Percentiles rank a stretch among this genome's conserved stretches.
phyloP scores from a whole-genome alignment of 2,113 vertebrate species.

The Parus major region DNA sequence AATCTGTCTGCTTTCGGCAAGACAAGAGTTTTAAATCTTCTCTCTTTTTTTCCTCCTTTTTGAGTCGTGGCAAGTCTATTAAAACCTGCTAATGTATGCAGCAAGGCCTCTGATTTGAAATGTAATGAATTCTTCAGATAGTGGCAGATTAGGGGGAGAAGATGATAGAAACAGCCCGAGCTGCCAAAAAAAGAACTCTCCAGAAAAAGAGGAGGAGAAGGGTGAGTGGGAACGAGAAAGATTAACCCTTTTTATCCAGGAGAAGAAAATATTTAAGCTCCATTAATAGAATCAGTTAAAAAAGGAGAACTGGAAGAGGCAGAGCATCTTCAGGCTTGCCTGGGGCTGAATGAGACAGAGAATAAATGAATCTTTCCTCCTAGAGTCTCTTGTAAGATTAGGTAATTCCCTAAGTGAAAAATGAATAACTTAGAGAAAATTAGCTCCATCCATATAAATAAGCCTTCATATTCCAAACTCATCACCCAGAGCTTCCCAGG shows the following conservation, averaged over 20 bases:
- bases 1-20: conserved; percentile 76
- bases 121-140: conserved; percentile 70
- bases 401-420: conserved; percentile 54
- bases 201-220: conserved; percentile 29
- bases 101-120: conserved; percentile 54
- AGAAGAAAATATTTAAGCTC: neutral
- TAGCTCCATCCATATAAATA: conserved; percentile 58
- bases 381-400: conserved; percentile 33
- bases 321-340: conserved; percentile 40
- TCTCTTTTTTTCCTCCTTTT: conserved; percentile 56
- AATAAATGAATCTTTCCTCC: conserved; percentile 44
- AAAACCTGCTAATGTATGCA: conserved; percentile 68
- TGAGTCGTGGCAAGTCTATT: conserved; percentile 69
- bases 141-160: conserved; percentile 51
- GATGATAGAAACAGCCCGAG: conserved; percentile 38
- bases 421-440: conserved; percentile 49
- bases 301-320: conserved; percentile 7
- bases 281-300: conserved; percentile 13
- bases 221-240: neutral
- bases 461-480: conserved; percentile 24
- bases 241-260: conserved; percentile 31
- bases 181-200: conserved; percentile 30
- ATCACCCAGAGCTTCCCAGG: conserved; percentile 46
- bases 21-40: conserved; percentile 77
- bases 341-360: conserved; percentile 36